Base-by-base conservation (phyloP, 2,113 vertebrate genomes). In the Muntiacus reevesi region DNA sequence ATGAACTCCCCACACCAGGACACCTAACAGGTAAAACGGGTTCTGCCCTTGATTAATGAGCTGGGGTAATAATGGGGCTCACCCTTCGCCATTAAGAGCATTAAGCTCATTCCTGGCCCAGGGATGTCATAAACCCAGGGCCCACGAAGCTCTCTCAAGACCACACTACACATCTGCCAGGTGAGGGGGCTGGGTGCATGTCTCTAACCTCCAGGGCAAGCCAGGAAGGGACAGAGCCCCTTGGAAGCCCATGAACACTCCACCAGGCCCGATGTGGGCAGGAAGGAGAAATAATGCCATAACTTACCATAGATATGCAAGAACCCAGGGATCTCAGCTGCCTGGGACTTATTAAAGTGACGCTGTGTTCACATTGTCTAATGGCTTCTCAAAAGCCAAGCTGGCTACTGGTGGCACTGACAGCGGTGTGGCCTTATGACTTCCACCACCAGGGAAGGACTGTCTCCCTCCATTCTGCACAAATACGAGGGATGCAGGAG, bases 1-100 rank as follows among this genome's bases (percentile, higher is more conserved):
- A 96, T 91, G 87, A 97, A 87, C 92, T 98, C 81, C 60, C 54
- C 87, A 97, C 43, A 88, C 36, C 4, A 94, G 71, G 87, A 45
- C 55, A 95, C 50, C 23, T 59, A 96, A 98, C 98, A 98, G 94
- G 98, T 97, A 97, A 93, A 98, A 98, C 98, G 0, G 89, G 98
- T 98, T 98, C 95, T 45, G 14, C 92, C 95, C 95, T 83, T 97
- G 97, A 92, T 97, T 95, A 94, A 97, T 96, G 95, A 96, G 96
- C 90, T 94, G 47, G 25, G 33, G 60, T 97, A 98, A 97, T 98
- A 91, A 98, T 95, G 89, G 97, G 98, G 96, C 96, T 98, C 97
- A 97, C 95, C 94, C 94, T 92, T 96, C 4, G 0, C 86, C 85
- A 98, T 97, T 98, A 97, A 98, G 87, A 96, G 94, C 92, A 98